Evolutionary conservation across 2,888 invertebrate genomes (phyloP).

Genomic region (Spisula solida): DNA sequence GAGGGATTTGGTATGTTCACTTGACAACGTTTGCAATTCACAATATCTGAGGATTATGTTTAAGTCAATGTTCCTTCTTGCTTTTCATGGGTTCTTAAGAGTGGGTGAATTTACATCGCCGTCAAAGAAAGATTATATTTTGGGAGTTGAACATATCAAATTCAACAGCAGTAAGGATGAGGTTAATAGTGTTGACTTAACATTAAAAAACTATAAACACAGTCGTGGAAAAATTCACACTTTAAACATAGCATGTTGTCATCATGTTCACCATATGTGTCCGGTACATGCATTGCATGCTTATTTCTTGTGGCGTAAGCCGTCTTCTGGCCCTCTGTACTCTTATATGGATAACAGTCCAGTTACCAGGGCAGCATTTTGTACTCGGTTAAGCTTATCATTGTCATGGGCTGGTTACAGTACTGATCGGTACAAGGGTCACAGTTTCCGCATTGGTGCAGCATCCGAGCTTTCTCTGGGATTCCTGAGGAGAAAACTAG

Average conservation of each 20-base stretch:
- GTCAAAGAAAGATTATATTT: slow-evolving; percentile 10
- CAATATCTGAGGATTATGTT: not conserved
- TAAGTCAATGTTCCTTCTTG: not conserved
- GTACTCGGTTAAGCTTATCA: slow-evolving; percentile 14
- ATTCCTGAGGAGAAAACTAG: not conserved
- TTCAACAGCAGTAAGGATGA: not conserved
- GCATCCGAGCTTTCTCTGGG: slow-evolving; percentile 8
- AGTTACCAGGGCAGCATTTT: slow-evolving; percentile 6
- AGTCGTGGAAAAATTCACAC: not conserved
- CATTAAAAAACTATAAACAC: slow-evolving; percentile 10
- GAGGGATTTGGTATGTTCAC: too few relatives aligned
- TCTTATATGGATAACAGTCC: slow-evolving; percentile 18
- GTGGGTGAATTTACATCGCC: not conserved
- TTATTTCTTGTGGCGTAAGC: slow-evolving; percentile 23
- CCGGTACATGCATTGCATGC: slow-evolving; percentile 10
- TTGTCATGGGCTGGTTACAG: slow-evolving; percentile 21
- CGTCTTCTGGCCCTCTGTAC: not conserved
- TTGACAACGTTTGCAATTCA: not conserved
- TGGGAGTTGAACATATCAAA: slow-evolving; percentile 17
- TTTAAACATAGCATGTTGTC: slow-evolving; percentile 7
- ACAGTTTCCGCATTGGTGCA: slow-evolving; percentile 9
- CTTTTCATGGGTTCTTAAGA: not conserved
- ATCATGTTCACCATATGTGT: slow-evolving; percentile 10
- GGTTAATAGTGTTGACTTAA: slow-evolving; percentile 7
- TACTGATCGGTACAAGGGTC: not conserved